Conservation (phyloP, 2,113 vertebrate species). For the Sminthopsis crassicaudata region DNA sequence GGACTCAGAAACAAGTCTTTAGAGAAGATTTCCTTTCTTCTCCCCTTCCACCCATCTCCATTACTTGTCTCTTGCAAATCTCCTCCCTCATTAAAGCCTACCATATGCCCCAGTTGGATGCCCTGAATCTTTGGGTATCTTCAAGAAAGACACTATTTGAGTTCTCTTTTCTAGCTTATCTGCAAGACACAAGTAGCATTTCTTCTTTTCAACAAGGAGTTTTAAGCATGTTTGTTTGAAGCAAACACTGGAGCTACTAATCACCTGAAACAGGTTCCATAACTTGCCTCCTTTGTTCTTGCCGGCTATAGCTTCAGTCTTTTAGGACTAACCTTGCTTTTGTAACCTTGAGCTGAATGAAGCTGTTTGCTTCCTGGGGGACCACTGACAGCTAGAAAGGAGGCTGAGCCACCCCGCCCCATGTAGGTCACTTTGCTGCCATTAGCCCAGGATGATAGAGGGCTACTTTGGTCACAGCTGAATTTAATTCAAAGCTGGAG, state of each 20-base stretch:
- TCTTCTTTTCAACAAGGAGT: not conserved
- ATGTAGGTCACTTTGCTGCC: conserved; percentile 23
- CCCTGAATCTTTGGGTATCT: not conserved
- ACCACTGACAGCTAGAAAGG: not conserved
- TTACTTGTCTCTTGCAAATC: not conserved
- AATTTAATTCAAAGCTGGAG: conserved; percentile 66
- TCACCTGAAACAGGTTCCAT: not conserved
- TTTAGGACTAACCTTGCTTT: not conserved
- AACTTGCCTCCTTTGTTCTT: not conserved
- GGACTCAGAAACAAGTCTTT: not conserved
- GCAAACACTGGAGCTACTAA: not conserved
- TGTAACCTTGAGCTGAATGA: not conserved
- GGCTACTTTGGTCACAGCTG: conserved; percentile 61
- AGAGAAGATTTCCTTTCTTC: not conserved
- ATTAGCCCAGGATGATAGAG: conserved; percentile 66
- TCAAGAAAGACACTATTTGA: not conserved
- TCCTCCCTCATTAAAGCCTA: not conserved
- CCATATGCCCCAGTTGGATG: not conserved
- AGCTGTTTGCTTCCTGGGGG: not conserved
- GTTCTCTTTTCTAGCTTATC: not conserved
- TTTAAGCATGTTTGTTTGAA: not conserved
- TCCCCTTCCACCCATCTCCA: not conserved
- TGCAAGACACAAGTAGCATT: not conserved
- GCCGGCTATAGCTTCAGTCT: not conserved
- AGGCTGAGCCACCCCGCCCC: not conserved